A percentile compares a stretch with the other conserved stretches of the same genome.
Evolutionary conservation across 1,140 invertebrate species (phyloP).

Genomic region (Drosophila eugracilis): DNA sequence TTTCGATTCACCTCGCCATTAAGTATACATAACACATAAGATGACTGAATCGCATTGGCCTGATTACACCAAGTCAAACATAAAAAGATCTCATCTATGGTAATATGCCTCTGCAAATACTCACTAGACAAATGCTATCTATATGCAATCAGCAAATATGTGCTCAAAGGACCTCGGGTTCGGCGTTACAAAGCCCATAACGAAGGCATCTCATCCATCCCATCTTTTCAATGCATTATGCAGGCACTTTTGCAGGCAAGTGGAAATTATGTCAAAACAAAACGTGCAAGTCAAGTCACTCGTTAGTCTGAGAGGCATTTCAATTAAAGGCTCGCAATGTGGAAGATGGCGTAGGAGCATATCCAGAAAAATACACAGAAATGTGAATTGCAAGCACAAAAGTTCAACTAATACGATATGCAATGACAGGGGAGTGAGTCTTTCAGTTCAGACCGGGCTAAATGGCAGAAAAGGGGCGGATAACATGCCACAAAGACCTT

Average conservation of each 20-base stretch:
- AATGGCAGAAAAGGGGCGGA: not conserved
- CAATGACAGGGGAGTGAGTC: slow-evolving; percentile 26
- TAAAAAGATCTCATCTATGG: slow-evolving; percentile 11
- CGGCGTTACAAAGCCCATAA: not conserved
- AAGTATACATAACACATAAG: not conserved
- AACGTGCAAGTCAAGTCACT: slow-evolving; percentile 67
- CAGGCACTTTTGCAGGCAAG: slow-evolving; percentile 64
- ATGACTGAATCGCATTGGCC: slow-evolving; percentile 19
- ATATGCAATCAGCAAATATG: slow-evolving; percentile 81
- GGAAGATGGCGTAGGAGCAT: slow-evolving; percentile 9
- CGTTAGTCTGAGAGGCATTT: slow-evolving; percentile 59
- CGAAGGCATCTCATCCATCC: slow-evolving; percentile 7
- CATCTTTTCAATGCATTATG: slow-evolving; percentile 58
- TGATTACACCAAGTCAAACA: slow-evolving; percentile 17
- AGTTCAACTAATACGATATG: slow-evolving; percentile 72
- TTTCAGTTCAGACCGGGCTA: slow-evolving; percentile 1
- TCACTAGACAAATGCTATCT: slow-evolving; percentile 67
- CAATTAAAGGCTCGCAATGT: slow-evolving; percentile 57
- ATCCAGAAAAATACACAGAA: slow-evolving; percentile 29
- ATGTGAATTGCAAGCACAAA: slow-evolving; percentile 49
- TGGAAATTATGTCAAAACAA: slow-evolving; percentile 80
- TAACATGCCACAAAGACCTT: slow-evolving; percentile 33
- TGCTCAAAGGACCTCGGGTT: slow-evolving; percentile 28
- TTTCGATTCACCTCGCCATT: not conserved
- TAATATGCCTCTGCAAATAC: slow-evolving; percentile 51